These are phyloP conservation scores for Sebastes cheni DNA, from an alignment of 2,797 vertebrate species.

Conservation along the genomic window DNA sequence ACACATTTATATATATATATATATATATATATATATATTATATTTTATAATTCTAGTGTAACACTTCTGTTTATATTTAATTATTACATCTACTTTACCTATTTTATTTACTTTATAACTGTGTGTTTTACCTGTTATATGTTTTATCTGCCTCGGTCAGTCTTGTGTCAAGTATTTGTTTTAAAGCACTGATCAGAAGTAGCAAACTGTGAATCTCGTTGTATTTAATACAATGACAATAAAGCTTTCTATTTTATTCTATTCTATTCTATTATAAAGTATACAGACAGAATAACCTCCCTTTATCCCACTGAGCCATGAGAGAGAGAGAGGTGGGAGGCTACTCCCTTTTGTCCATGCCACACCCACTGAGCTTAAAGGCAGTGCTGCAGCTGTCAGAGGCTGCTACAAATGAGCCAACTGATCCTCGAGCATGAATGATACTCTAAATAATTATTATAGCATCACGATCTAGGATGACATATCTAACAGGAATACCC, in stretches of 20 bases:
- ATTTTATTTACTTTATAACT: too few relatives aligned
- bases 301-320: not conserved
- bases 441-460: not conserved
- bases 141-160: too few relatives aligned
- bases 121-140: too few relatives aligned
- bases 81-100: too few relatives aligned
- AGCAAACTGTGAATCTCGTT: too few relatives aligned
- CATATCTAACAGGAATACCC: not conserved
- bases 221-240: too few relatives aligned
- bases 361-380: conserved; percentile 69
- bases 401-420: not conserved
- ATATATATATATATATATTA: too few relatives aligned
- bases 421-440: not conserved
- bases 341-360: conserved; percentile 36
- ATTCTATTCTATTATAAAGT: not conserved
- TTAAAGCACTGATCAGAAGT: too few relatives aligned
- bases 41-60: too few relatives aligned
- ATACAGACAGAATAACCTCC: not conserved
- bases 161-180: too few relatives aligned
- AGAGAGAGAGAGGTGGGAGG: conserved; percentile 4
- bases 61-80: too few relatives aligned
- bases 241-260: too few relatives aligned
- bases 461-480: not conserved
- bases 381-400: conserved; percentile 29
- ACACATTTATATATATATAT: not conserved